phyloP scores from a whole-genome alignment of 2,113 vertebrate species.

The Eclectus roratus region DNA sequence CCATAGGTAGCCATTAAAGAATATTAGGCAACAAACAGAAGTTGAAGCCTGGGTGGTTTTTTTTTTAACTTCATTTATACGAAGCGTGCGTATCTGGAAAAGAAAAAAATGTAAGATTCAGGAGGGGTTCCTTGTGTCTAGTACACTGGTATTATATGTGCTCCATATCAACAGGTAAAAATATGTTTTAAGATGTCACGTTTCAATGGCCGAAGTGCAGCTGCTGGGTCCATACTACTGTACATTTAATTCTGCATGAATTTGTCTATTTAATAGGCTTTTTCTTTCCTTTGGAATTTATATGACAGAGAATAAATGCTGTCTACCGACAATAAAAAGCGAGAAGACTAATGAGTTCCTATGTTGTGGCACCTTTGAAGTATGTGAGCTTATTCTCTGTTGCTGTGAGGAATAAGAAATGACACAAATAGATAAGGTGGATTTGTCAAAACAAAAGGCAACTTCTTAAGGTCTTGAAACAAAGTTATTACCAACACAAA shows the following conservation, averaged over 20 bases:
- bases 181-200: background rate
- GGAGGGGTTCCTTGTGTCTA: background rate
- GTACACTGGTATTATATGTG: background rate
- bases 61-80: background rate
- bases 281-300: background rate
- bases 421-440: background rate
- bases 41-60: background rate
- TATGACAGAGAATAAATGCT: constrained; percentile 8
- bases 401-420: background rate
- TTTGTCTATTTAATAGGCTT: background rate
- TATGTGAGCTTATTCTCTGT: background rate
- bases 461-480: background rate
- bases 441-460: background rate
- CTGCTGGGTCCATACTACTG: background rate
- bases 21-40: background rate
- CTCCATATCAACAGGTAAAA: background rate
- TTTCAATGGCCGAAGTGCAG: background rate
- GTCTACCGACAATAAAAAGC: constrained; percentile 3
- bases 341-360: constrained; percentile 9
- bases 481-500: background rate
- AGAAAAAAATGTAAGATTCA: background rate
- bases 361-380: background rate
- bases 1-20: background rate
- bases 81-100: background rate
- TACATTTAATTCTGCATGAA: background rate